Evolutionary conservation across 92 coral and sea anemone genomes (phyloP).

Genomic region (Umimayanthus kanabou): DNA sequence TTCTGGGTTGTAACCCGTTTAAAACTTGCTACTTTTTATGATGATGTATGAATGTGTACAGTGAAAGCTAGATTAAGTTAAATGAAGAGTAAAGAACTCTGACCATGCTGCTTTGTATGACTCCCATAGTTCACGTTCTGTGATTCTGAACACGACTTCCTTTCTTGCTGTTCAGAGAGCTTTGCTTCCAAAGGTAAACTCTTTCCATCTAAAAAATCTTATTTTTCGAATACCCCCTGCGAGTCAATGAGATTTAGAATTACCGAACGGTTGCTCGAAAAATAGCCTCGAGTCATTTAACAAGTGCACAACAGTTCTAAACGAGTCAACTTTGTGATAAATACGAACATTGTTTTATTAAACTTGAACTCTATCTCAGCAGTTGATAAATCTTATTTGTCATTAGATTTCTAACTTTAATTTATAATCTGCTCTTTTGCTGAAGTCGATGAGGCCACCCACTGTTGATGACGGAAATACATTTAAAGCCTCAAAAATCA

Average conservation of each 20-base stretch:
- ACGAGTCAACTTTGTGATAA: neutral
- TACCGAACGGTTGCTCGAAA: neutral
- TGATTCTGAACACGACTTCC: no score
- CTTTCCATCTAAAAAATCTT: neutral
- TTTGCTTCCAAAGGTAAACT: neutral
- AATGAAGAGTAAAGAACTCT: no score
- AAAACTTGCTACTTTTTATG: no score
- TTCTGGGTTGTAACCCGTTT: no score
- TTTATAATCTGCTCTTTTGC: conserved; percentile 17
- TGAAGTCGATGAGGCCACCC: neutral
- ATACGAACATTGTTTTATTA: conserved; percentile 1
- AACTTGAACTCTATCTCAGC: conserved; percentile 1
- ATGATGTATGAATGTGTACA: no score
- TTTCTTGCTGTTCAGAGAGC: neutral
- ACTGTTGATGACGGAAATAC: neutral
- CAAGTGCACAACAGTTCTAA: conserved; percentile 5
- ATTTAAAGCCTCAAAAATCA: neutral
- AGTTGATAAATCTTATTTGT: conserved; percentile 15
- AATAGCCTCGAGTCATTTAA: conserved; percentile 22
- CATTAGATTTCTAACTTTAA: neutral
- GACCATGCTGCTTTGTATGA: no score
- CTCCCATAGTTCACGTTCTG: no score
- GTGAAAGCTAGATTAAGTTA: no score
- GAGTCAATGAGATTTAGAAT: neutral
- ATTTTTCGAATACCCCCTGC: neutral